These are phyloP conservation scores for Hyla sarda DNA, from an alignment of 2,113 vertebrate species.

Conservation along the genomic window DNA sequence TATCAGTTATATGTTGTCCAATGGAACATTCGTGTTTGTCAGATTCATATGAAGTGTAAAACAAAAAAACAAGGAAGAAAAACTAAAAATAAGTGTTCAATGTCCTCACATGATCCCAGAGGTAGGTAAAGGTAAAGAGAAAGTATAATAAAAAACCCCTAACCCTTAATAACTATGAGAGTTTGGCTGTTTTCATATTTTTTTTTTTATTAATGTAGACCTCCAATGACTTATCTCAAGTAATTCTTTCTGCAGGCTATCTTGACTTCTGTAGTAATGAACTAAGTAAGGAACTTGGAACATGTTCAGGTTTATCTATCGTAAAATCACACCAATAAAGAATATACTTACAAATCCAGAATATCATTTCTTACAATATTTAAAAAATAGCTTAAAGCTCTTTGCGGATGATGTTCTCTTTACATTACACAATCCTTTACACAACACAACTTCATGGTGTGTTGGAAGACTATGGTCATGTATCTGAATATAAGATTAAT, in stretches of 20 bases:
- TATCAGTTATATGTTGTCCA: background rate
- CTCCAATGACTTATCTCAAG: background rate
- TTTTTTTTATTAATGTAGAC: background rate
- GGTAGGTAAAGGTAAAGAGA: too few species aligned
- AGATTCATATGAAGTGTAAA: too few species aligned
- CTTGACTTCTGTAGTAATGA: background rate
- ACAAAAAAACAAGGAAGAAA: too few species aligned
- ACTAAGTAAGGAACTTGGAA: background rate
- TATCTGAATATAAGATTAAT: too few species aligned
- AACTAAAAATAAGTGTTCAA: too few species aligned
- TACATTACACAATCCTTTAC: too few species aligned
- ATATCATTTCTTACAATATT: background rate
- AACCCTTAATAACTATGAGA: background rate
- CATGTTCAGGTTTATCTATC: background rate
- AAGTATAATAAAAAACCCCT: too few species aligned
- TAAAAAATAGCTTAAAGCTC: background rate
- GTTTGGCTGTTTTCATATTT: background rate
- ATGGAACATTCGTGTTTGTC: too few species aligned
- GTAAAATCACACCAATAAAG: background rate
- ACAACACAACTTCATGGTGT: too few species aligned
- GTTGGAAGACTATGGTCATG: too few species aligned
- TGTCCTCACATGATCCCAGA: too few species aligned
- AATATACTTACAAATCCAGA: background rate
- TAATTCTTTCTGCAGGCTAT: conserved; percentile 3
- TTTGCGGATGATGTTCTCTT: too few species aligned